Conservation (phyloP, 2,113 vertebrate species). For the Carettochelys insculpta region DNA sequence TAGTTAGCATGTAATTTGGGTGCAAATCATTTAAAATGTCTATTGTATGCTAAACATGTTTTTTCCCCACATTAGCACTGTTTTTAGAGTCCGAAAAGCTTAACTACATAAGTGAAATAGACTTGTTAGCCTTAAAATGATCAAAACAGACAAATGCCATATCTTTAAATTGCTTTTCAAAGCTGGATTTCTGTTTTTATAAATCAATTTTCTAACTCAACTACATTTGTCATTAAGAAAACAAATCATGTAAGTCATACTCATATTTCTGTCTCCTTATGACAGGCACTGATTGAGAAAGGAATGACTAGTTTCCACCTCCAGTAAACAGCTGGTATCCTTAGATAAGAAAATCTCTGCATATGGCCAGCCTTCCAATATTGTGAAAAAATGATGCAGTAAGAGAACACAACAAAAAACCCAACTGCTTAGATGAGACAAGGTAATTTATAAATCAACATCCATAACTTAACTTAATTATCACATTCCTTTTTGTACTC, state of each 20-base stretch:
- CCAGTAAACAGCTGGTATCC: slow-evolving; percentile 79
- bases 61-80: slow-evolving; percentile 66
- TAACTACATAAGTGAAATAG: slow-evolving; percentile 70
- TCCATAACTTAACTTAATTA: slow-evolving; percentile 70
- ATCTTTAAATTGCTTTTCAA: slow-evolving; percentile 77
- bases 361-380: slow-evolving; percentile 71
- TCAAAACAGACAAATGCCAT: slow-evolving; percentile 62
- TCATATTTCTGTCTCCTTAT: slow-evolving; percentile 78
- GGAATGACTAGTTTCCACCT: slow-evolving; percentile 74
- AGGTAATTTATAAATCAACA: slow-evolving; percentile 74
- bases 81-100: slow-evolving; percentile 71
- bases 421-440: slow-evolving; percentile 67
- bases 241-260: slow-evolving; percentile 78
- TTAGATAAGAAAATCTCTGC: slow-evolving; percentile 81
- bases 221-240: slow-evolving; percentile 72
- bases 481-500: slow-evolving; percentile 39
- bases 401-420: slow-evolving; percentile 62
- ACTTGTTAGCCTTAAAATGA: slow-evolving; percentile 77
- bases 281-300: slow-evolving; percentile 82
- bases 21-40: slow-evolving; percentile 63
- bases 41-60: slow-evolving; percentile 45
- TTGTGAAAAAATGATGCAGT: slow-evolving; percentile 63
- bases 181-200: slow-evolving; percentile 76
- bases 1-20: slow-evolving; percentile 67
- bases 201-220: slow-evolving; percentile 78